Base-by-base conservation (phyloP, 2,113 vertebrate species). In the Osmerus mordax region DNA sequence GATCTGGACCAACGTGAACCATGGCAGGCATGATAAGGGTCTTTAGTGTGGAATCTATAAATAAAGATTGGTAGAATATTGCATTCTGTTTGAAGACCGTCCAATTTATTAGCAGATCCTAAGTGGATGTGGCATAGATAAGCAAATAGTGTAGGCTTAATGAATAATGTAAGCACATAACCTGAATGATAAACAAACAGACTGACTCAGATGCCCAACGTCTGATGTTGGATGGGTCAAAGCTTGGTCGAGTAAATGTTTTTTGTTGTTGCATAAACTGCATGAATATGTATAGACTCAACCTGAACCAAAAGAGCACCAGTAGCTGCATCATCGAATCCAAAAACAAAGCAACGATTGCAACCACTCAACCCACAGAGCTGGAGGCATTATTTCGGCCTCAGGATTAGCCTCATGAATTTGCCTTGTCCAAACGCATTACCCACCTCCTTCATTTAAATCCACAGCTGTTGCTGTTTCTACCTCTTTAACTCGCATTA, bases 281-380 rank as follows among this genome's bases (percentile, higher is more conserved):
- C 74, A 85, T 84, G 76, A 86, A 81, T 89, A 87, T 89, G 87
- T 82, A 84, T 87, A 90, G 85, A 72, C 62, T 79, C 3, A 61
- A 82, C 80, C 83, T 89, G 82, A 90, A 89, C 29, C n/a, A 62
- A 28, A 62, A 15, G 59, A 61, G 59, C 23, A 61, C 21, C 3
- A 9, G 85, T 81, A 78, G 82, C 86, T 82, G 76, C 81, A 88
- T 88, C 77, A 82, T 85, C 84, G 73, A 82, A 79, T 84, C 84
- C 85, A 87, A 84, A 82, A 82, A 86, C 83, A 81, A 86, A 78
- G 52, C 83, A 3, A 81, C 86, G 84, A 77, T 54, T 70, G 79
- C 81, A 78, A 73, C 29, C 4, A 32, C 32, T 64, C 29, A 71
- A 83, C 77, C 86, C 79, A 84, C 79, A 71, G 80, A 85, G 82